These are phyloP conservation scores for Aleadryas rufinucha DNA, from an alignment of 2,113 vertebrate species.

Conservation along the genomic window DNA sequence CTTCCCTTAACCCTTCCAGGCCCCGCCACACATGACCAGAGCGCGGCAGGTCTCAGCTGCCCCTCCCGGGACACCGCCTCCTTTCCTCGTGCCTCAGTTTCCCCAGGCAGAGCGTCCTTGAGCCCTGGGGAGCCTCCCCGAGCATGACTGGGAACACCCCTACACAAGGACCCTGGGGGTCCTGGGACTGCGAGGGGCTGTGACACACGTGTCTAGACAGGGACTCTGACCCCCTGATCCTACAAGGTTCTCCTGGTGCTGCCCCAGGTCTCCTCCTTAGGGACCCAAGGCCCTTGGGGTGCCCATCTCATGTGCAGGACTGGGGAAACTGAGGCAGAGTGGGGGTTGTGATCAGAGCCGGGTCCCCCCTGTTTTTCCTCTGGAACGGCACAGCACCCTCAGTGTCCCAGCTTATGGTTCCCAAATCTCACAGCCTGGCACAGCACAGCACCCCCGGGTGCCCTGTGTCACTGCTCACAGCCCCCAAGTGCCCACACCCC, in stretches of 20 bases:
- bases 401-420: background rate
- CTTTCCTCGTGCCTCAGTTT: background rate
- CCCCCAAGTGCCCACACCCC: background rate
- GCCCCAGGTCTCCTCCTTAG: background rate
- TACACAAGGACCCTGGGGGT: background rate
- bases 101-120: background rate
- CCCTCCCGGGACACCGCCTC: background rate
- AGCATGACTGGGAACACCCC: rapidly evolving
- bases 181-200: rapidly evolving
- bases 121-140: background rate
- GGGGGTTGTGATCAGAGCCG: background rate
- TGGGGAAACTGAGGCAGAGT: background rate
- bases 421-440: background rate
- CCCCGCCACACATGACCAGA: background rate
- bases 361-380: background rate
- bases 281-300: background rate
- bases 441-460: background rate
- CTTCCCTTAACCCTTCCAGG: conserved; percentile 57
- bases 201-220: background rate
- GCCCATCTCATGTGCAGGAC: background rate
- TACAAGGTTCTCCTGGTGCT: rapidly evolving
- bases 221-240: background rate
- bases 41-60: background rate
- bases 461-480: background rate
- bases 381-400: background rate